A percentile compares a stretch with the other conserved stretches of the same genome.
phyloP scores from a whole-genome alignment of 2,888 invertebrate species.

The Agrochola litura region DNA sequence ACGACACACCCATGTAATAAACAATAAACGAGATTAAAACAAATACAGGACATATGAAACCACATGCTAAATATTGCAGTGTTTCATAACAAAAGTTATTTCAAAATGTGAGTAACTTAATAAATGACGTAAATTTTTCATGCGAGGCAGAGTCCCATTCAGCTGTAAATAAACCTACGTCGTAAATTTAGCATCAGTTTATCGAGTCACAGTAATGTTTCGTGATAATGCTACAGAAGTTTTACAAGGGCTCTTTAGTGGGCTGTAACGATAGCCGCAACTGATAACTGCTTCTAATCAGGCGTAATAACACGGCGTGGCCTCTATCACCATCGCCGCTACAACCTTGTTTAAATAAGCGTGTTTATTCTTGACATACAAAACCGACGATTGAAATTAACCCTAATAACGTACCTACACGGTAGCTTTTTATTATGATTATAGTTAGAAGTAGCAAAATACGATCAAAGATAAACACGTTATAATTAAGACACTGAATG shows the following conservation, averaged over 20 bases:
- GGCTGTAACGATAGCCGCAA: slow-evolving; percentile 87
- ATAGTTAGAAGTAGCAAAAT: not conserved
- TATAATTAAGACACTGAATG: slow-evolving; percentile 44
- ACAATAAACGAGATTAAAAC: not conserved
- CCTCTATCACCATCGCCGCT: slow-evolving; percentile 55
- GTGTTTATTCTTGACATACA: slow-evolving; percentile 23
- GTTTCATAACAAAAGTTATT: slow-evolving; percentile 25
- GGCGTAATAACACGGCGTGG: slow-evolving; percentile 81
- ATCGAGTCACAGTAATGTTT: slow-evolving; percentile 82
- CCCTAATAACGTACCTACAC: slow-evolving; percentile 57
- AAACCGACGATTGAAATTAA: slow-evolving; percentile 50
- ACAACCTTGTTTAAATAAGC: slow-evolving; percentile 41
- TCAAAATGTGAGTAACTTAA: slow-evolving; percentile 22
- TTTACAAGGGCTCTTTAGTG: slow-evolving; percentile 88
- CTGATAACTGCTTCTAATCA: slow-evolving; percentile 89
- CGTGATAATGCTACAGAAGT: slow-evolving; percentile 84
- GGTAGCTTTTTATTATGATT: slow-evolving; percentile 30
- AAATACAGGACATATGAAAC: not conserved
- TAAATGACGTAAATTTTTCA: slow-evolving; percentile 50
- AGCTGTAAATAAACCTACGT: slow-evolving; percentile 76
- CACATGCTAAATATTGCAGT: slow-evolving; percentile 28
- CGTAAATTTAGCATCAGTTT: slow-evolving; percentile 82
- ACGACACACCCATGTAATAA: not conserved
- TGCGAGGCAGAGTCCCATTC: slow-evolving; percentile 25
- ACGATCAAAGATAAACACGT: slow-evolving; percentile 31